Evolutionary conservation across 2,797 vertebrate genomes (phyloP).

Genomic region (Aeoliscus strigatus): DNA sequence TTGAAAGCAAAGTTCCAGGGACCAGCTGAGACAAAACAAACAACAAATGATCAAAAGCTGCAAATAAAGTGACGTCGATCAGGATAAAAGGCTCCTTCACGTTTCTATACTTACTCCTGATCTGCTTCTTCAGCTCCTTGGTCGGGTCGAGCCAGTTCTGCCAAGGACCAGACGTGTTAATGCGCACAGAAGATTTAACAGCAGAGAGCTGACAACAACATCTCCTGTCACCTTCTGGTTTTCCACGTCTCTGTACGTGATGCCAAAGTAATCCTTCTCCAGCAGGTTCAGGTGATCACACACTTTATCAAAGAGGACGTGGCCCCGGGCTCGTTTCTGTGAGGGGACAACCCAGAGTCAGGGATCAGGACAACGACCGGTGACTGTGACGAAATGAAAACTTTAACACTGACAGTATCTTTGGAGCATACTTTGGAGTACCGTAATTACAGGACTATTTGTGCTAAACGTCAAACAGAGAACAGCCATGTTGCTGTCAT

Average conservation of each 20-base stretch:
- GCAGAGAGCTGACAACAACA: neutral
- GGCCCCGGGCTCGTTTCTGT: conserved; percentile 91
- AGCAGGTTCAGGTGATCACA: conserved; percentile 95
- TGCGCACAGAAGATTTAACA: neutral
- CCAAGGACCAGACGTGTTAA: conserved; percentile 15
- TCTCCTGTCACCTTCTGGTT: conserved; percentile 85
- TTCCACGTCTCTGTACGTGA: conserved; percentile 89
- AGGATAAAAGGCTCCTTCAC: neutral
- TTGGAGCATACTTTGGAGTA: too few relatives aligned
- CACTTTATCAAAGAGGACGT: conserved; percentile 90
- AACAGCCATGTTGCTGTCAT: too few relatives aligned
- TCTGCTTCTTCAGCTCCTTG: conserved; percentile 98
- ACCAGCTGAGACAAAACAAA: conserved; percentile 72
- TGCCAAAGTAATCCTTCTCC: conserved; percentile 96
- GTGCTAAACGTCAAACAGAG: too few relatives aligned
- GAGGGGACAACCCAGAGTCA: conserved; percentile 11
- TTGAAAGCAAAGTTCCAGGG: conserved; percentile 97
- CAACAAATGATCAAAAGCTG: conserved; percentile 13
- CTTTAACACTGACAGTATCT: too few relatives aligned
- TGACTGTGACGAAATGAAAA: too few relatives aligned
- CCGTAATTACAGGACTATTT: too few relatives aligned
- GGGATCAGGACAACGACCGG: too few relatives aligned
- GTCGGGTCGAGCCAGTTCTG: conserved; percentile 96
- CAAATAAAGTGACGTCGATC: neutral
- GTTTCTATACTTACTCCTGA: conserved; percentile 82